Conservation (phyloP, 2,113 vertebrate genomes). For the human region DNA sequence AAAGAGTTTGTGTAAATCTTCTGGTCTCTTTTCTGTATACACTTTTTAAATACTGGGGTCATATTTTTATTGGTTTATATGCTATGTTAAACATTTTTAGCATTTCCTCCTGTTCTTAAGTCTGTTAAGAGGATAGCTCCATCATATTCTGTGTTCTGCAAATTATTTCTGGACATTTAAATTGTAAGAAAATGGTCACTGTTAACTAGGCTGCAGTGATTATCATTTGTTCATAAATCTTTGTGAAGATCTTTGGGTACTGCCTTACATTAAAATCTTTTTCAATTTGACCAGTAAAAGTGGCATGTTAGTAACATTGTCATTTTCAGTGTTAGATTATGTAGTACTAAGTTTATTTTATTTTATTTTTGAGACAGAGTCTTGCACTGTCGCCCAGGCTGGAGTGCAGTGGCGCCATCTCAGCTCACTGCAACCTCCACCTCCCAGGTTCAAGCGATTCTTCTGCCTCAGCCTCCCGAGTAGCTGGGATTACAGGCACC, state of each 20-base stretch:
- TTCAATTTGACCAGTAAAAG: not conserved
- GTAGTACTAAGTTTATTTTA: not conserved
- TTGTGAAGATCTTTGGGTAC: not conserved
- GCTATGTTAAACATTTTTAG: not conserved
- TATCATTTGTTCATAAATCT: conserved; percentile 22
- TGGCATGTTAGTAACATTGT: not conserved
- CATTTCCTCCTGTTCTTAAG: not conserved
- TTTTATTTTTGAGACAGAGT: no score
- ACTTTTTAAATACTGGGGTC: not conserved
- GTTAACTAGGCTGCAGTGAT: not conserved
- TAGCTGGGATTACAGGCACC: no score
- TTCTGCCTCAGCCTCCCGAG: no score
- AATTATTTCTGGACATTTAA: not conserved
- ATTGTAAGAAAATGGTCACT: not conserved
- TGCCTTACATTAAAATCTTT: conserved; percentile 21
- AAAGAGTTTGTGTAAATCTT: conserved; percentile 28
- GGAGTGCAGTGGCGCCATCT: no score
- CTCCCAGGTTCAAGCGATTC: no score
- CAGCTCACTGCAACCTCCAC: no score
- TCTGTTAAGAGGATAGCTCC: not conserved
- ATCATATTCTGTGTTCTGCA: not conserved
- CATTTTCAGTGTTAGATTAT: not conserved
- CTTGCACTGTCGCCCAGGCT: no score
- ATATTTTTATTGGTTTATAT: not conserved
- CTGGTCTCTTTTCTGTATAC: not conserved